Conservation (phyloP, 1,140 invertebrate species). For the Lepeophtheirus salmonis region DNA sequence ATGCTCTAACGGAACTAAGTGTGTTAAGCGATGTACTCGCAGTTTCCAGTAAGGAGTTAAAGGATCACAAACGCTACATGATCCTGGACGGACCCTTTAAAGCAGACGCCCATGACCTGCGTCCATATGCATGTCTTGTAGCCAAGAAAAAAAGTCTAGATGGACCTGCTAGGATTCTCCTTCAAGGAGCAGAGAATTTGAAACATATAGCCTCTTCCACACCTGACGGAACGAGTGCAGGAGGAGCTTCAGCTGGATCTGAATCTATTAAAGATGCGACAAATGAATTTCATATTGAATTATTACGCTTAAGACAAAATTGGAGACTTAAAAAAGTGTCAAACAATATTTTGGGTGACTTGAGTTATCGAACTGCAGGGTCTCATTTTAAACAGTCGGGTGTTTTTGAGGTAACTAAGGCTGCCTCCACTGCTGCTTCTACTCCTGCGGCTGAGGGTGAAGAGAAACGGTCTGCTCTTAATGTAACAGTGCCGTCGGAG, state of each 20-base stretch:
- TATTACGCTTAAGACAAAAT: conserved; percentile 68
- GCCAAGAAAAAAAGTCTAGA: conserved; percentile 76
- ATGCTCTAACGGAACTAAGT: conserved; percentile 71
- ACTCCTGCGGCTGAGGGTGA: conserved; percentile 22
- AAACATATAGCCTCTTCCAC: conserved; percentile 51
- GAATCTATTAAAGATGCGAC: conserved; percentile 39
- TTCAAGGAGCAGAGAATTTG: conserved; percentile 64
- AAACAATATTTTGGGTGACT: conserved; percentile 82
- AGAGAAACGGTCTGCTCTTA: conserved; percentile 53
- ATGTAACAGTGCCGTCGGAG: conserved; percentile 77
- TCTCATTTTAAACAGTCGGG: conserved; percentile 80
- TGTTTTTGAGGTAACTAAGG: conserved; percentile 89
- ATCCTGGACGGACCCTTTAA: conserved; percentile 68
- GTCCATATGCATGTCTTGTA: conserved; percentile 67
- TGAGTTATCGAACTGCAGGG: conserved; percentile 58
- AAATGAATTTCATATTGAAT: conserved; percentile 76
- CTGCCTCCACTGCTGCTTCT: conserved; percentile 33
- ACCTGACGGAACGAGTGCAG: conserved; percentile 36
- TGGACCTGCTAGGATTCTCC: conserved; percentile 56
- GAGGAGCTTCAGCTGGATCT: conserved; percentile 48
- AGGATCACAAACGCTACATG: conserved; percentile 54
- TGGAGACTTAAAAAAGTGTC: conserved; percentile 90
- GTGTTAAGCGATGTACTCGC: conserved; percentile 77
- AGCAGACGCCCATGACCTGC: conserved; percentile 58
- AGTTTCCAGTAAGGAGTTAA: conserved; percentile 52